Percentiles rank a stretch among this genome's conserved stretches.
Evolutionary conservation across 2,113 vertebrate genomes (phyloP).

Genomic region (Conger conger): DNA sequence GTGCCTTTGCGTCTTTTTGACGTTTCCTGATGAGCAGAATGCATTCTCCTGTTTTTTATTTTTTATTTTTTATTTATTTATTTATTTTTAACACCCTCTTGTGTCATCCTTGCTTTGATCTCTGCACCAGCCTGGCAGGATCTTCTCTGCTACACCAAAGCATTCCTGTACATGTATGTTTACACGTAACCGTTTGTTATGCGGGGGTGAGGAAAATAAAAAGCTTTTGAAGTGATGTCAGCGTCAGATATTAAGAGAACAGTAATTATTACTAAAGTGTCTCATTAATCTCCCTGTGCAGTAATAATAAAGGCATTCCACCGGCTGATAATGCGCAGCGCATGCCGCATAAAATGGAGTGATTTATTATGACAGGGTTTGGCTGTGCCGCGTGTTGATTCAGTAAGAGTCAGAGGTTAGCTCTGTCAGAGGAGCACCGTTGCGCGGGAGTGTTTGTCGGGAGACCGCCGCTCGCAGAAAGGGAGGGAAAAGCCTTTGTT

Average conservation of each 20-base stretch:
- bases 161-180: background rate
- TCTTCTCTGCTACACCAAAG: background rate
- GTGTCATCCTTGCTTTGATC: background rate
- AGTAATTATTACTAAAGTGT: background rate
- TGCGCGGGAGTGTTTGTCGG: background rate
- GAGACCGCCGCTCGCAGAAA: background rate
- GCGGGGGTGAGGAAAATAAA: background rate
- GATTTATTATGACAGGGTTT: background rate
- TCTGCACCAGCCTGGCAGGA: no score
- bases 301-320: background rate
- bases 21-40: background rate
- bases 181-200: background rate
- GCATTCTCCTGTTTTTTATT: background rate
- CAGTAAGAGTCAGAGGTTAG: background rate
- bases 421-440: background rate
- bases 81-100: no score
- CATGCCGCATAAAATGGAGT: background rate
- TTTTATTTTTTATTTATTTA: no score
- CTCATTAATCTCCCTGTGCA: background rate
- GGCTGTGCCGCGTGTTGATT: conserved; percentile 1
- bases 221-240: background rate
- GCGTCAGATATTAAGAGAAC: background rate
- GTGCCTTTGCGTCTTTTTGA: background rate
- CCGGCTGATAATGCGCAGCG: background rate
- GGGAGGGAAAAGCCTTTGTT: background rate